These are phyloP conservation scores for Tetramorium bicarinatum DNA, from an alignment of 2,888 invertebrate species.

Conservation along the genomic window DNA sequence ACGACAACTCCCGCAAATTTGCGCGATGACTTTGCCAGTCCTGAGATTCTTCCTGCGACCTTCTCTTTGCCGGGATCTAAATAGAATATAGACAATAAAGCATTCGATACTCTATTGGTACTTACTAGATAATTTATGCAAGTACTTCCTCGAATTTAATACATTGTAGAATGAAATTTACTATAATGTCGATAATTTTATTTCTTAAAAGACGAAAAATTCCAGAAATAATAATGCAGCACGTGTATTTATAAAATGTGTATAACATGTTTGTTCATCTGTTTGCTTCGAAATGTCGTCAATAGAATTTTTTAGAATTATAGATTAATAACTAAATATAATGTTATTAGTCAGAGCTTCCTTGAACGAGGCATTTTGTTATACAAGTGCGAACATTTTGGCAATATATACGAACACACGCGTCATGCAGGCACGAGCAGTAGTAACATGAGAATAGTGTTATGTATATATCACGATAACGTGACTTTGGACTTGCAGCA, in stretches of 20 bases:
- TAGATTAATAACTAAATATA: slow-evolving; percentile 32
- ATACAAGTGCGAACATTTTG: slow-evolving; percentile 16
- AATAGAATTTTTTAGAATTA: slow-evolving; percentile 13
- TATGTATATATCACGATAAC: neutral
- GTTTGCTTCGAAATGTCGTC: neutral
- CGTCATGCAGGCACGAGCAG: neutral
- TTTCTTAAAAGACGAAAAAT: neutral
- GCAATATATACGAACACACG: slow-evolving; percentile 11
- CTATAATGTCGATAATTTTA: neutral
- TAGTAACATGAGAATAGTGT: slow-evolving; percentile 29
- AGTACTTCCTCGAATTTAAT: neutral
- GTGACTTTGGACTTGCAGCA: slow-evolving; percentile 20
- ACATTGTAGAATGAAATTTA: neutral
- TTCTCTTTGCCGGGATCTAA: slow-evolving; percentile 87
- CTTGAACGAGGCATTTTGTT: slow-evolving; percentile 1
- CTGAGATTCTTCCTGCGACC: slow-evolving; percentile 86
- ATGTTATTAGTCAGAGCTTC: slow-evolving; percentile 35
- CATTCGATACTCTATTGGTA: neutral
- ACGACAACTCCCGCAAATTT: slow-evolving; percentile 92
- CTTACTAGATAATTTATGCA: neutral
- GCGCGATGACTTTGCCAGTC: slow-evolving; percentile 85
- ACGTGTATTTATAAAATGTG: neutral
- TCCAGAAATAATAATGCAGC: neutral
- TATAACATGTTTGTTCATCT: neutral
- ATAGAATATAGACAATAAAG: slow-evolving; percentile 75